These are phyloP conservation scores for Silvanus unidentatus DNA, from an alignment of 2,888 invertebrate species.

Conservation along the genomic window DNA sequence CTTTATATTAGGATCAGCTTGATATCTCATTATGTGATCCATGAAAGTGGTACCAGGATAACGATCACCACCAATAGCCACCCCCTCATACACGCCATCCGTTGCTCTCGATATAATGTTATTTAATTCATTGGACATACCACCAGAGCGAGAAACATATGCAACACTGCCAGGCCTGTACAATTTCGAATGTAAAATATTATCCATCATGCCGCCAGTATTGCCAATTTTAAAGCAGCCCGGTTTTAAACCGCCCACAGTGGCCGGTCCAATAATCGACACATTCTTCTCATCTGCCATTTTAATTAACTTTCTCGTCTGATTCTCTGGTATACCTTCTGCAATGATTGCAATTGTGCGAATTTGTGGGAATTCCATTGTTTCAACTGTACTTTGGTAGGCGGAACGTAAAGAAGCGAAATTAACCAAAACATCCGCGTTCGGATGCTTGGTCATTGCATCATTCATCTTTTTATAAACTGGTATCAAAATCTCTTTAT, in stretches of 20 bases:
- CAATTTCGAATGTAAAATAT: slow-evolving; percentile 93
- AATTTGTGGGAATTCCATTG: slow-evolving; percentile 89
- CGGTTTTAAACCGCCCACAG: slow-evolving; percentile 96
- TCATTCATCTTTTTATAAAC: slow-evolving; percentile 96
- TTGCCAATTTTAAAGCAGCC: slow-evolving; percentile 99
- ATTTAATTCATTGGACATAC: slow-evolving; percentile 99
- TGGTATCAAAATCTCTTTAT: slow-evolving; percentile 89
- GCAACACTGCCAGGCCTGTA: slow-evolving; percentile 96
- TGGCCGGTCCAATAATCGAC: slow-evolving; percentile 62
- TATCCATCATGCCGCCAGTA: slow-evolving; percentile 99
- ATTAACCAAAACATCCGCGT: slow-evolving; percentile 92
- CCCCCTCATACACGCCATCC: slow-evolving; percentile 95
- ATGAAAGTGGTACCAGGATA: slow-evolving; percentile 98
- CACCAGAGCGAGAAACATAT: slow-evolving; percentile 97
- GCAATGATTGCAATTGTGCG: slow-evolving; percentile 97
- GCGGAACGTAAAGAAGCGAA: slow-evolving; percentile 98
- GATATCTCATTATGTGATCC: slow-evolving; percentile 89
- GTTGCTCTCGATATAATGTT: slow-evolving; percentile 96
- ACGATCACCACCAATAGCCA: slow-evolving; percentile 72
- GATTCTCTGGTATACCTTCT: slow-evolving; percentile 98
- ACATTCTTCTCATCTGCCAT: slow-evolving; percentile 70
- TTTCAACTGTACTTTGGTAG: slow-evolving; percentile 93
- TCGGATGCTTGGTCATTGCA: slow-evolving; percentile 90
- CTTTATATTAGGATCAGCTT: slow-evolving; percentile 77
- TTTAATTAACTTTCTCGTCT: slow-evolving; percentile 88